Evolutionary conservation across 2,113 vertebrate species (phyloP), one percentile per base, ranked within the genome.

Genomic region (Girardinichthys multiradiatus): DNA sequence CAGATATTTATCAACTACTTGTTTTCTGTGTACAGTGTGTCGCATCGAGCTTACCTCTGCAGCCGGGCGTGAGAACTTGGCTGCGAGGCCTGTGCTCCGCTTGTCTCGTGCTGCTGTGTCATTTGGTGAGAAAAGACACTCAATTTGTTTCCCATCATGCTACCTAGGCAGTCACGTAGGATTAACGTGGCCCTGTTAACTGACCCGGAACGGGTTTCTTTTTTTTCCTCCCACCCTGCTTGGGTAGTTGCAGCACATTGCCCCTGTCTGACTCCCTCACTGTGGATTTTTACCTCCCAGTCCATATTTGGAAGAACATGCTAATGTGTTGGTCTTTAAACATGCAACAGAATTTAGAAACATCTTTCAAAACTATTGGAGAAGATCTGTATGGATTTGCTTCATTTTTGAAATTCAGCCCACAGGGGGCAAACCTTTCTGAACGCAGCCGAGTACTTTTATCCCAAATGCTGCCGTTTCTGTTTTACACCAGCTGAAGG

Each of bases 101-200:
- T 85, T 63, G 71, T 81, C 81, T 77, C 14, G 63, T 37, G 81
- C 66, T 24, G 72, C 84, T 9, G 60, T 76, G 71, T 72, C 79
- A 68, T 75, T 74, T 54, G 84, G 75, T 85, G 86, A 83, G 85
- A 73, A 88, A 85, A 75, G 90, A 89, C 89, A 87, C 85, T 92
- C 88, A 64, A 87, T 92, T 93, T 92, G 91, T 92, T 90, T 87
- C 87, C 87, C 89, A 91, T 90, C 91, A 84, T 79, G 87, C 86
- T 70, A 90, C 90, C 88, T 85, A 84, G 72, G 69, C 79, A 83
- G 83, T 89, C 88, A 57, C 51, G 71, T 88, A 74, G 80, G 83
- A 90, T 89, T 80, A 90, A 81, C 74, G 66, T 76, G 78, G 57
- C 74, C 83, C 65, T 26, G 82, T 80, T 74, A 29, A 84, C 58